Evolutionary conservation across 2,113 vertebrate species (phyloP), one percentile per base, ranked within the genome.

Genomic region (Sphaerodactylus townsendi): DNA sequence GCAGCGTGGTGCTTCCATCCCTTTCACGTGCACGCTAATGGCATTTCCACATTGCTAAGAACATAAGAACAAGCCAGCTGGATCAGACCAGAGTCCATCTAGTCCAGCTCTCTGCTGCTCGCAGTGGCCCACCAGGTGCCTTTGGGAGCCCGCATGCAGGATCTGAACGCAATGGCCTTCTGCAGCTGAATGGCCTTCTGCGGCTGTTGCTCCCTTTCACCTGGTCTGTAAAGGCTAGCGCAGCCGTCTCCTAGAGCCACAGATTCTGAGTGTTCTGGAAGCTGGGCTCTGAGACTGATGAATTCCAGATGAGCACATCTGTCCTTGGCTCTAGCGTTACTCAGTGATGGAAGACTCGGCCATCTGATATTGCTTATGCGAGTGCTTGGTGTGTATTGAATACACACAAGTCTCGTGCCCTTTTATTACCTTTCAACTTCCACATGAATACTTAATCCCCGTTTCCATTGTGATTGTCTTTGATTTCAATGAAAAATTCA

Each of bases 391-490:
- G 81, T 81, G 37, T 82, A 79, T 85, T 92, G 89, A 91, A 92
- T 94, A 91, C 87, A 90, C 93, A 90, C 81, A 82, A 92, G 86
- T 92, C 94, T 84, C 85, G 59, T 86, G 81, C 76, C 87, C 87
- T 94, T 95, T 93, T 93, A 87, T 91, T 94, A 94, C 91, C 90
- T 94, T 95, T 95, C 94, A 93, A 9, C 84, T 85, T 87, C 82
- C 81, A 56, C 28, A 13, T 97, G 46, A 96, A 95, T 96, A 93
- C 92, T 96, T 96, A 85, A 96, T 91, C 79, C 83, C 56, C 79
- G 81, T 6, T n/a, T 94, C 90, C 83, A 21, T 93, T 93, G 90
- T 87, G 93, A 92, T 94, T 93, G 94, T 93, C 88, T 92, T 94
- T 95, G 93, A 94, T 95, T 94, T 85, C 90, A 85, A 82, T 95